Percentiles rank a stretch among this genome's conserved stretches.
These are phyloP conservation scores for Charaxes varanes DNA, from an alignment of 1,140 invertebrate genomes.

Conservation along the genomic window DNA sequence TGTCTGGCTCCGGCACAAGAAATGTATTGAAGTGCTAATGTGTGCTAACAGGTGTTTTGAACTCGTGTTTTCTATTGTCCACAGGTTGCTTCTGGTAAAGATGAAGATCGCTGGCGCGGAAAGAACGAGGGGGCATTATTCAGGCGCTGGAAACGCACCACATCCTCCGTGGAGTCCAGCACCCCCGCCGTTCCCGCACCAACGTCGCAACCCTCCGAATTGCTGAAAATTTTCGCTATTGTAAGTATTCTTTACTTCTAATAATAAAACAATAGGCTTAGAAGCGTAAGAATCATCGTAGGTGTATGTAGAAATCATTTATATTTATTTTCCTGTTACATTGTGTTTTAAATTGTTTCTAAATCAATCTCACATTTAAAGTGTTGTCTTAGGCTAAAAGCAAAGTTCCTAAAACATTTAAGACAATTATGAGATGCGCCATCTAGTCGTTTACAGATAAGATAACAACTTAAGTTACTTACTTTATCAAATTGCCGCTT, in stretches of 20 bases:
- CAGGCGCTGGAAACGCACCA: constrained; percentile 52
- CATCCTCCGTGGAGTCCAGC: constrained; percentile 35
- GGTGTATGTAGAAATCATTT: too few relatives aligned
- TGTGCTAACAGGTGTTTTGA: constrained; percentile 42
- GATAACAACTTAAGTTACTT: neutral
- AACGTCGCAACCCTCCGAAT: constrained; percentile 56
- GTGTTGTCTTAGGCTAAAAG: too few relatives aligned
- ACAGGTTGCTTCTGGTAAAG: constrained; percentile 65
- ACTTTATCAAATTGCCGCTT: neutral
- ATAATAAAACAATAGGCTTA: too few relatives aligned
- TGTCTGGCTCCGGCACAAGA: too few relatives aligned
- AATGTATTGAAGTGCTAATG: constrained; percentile 29
- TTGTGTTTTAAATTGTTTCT: too few relatives aligned
- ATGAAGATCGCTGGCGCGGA: constrained; percentile 61
- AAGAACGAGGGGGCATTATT: constrained; percentile 62
- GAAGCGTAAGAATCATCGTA: too few relatives aligned
- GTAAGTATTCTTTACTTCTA: constrained; percentile 52
- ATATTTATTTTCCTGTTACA: too few relatives aligned
- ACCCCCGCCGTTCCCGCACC: constrained; percentile 33
- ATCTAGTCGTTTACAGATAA: too few relatives aligned
- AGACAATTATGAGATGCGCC: too few relatives aligned
- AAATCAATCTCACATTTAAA: too few relatives aligned
- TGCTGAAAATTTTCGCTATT: constrained; percentile 70
- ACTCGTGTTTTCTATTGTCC: constrained; percentile 57
- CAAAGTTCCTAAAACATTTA: too few relatives aligned